phyloP scores from a whole-genome alignment of 2,797 vertebrate genomes.

The Spheniscus humboldti region DNA sequence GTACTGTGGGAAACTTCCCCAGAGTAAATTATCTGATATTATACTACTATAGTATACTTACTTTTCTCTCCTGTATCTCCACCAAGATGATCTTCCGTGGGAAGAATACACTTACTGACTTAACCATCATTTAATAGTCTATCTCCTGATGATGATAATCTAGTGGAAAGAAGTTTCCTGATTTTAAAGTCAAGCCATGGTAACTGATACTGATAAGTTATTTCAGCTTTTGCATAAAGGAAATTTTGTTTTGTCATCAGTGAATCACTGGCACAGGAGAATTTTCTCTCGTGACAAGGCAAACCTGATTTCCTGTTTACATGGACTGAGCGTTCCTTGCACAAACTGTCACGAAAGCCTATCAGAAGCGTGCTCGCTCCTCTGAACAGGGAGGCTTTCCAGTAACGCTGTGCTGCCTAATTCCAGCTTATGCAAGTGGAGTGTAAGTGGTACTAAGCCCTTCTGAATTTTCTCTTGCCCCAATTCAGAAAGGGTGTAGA shows the following conservation, averaged over 20 bases:
- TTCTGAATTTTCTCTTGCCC: neutral
- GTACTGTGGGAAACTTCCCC: neutral
- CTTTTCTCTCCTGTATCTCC: neutral
- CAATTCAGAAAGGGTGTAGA: neutral
- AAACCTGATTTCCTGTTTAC: neutral
- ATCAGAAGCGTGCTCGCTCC: neutral
- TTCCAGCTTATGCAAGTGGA: neutral
- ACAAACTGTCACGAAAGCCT: rapidly evolving
- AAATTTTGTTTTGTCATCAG: neutral
- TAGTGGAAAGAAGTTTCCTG: neutral
- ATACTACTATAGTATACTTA: neutral
- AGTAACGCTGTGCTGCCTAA: neutral
- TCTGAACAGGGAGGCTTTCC: neutral
- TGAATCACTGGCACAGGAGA: neutral
- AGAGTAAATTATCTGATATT: neutral
- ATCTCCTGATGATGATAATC: neutral
- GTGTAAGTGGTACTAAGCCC: neutral
- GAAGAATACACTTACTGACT: neutral
- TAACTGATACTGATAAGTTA: neutral
- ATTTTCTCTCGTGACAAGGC: neutral
- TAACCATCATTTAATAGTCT: neutral
- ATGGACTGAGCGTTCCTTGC: rapidly evolving
- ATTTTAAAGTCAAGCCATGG: neutral
- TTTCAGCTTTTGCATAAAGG: neutral
- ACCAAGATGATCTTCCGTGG: neutral